These are phyloP conservation scores for Neotoma lepida DNA, from an alignment of 2,113 vertebrate species.

Conservation along the genomic window DNA sequence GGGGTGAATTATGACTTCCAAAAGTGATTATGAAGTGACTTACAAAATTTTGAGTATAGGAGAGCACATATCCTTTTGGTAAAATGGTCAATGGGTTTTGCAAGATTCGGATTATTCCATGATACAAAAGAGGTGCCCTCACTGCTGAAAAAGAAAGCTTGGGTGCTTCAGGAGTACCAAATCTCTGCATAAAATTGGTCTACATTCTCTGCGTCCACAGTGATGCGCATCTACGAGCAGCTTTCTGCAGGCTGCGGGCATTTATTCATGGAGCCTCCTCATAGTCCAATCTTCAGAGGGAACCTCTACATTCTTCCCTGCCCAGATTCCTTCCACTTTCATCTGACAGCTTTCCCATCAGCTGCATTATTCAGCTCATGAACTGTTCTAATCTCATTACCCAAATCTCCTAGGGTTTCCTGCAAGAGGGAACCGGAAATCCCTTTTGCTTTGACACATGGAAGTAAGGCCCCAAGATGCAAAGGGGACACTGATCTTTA, in stretches of 20 bases:
- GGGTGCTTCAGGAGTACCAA: not conserved
- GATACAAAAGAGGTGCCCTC: not conserved
- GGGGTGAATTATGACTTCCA: not conserved
- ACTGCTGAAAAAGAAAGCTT: slow-evolving; percentile 2
- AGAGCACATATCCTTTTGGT: not conserved
- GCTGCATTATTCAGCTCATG: slow-evolving; percentile 49
- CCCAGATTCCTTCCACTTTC: slow-evolving; percentile 58
- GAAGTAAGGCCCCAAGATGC: not conserved
- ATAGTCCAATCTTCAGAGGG: slow-evolving; percentile 34
- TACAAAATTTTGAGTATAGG: slow-evolving; percentile 20
- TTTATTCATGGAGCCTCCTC: slow-evolving; percentile 33
- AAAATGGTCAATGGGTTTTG: not conserved
- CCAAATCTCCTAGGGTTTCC: slow-evolving; percentile 33
- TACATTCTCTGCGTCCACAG: not conserved
- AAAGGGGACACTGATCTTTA: slow-evolving; percentile 2
- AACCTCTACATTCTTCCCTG: not conserved
- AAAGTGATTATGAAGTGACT: slow-evolving; percentile 44
- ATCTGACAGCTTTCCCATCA: slow-evolving; percentile 44
- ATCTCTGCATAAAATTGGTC: not conserved
- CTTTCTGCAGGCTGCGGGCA: slow-evolving; percentile 6
- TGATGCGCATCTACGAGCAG: not conserved
- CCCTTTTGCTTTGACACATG: not conserved
- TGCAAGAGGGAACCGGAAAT: slow-evolving; percentile 51
- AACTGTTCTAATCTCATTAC: slow-evolving; percentile 55
- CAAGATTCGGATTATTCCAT: not conserved